Conservation (phyloP, 1,140 invertebrate species). For the Lepidurus apus region DNA sequence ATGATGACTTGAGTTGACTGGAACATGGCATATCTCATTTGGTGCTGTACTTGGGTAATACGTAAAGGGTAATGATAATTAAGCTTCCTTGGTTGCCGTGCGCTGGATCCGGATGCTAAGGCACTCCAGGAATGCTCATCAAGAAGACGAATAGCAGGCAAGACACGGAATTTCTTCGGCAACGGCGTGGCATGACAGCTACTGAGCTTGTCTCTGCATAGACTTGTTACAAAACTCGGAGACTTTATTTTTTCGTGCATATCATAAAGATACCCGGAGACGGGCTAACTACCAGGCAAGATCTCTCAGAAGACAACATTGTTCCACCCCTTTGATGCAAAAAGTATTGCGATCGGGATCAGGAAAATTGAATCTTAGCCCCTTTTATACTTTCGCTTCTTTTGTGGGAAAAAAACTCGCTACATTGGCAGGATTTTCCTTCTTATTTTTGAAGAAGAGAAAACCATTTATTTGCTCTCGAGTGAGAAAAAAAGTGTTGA, state of each 20-base stretch:
- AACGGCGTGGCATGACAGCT: background rate
- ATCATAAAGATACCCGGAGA: background rate
- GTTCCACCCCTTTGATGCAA: background rate
- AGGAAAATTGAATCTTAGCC: background rate
- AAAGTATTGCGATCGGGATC: background rate
- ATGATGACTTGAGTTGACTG: background rate
- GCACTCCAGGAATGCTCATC: background rate
- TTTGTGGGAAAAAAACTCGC: background rate
- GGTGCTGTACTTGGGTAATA: background rate
- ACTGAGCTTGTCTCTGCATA: background rate
- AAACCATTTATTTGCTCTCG: slow-evolving; percentile 15
- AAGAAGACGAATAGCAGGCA: background rate
- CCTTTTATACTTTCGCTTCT: background rate
- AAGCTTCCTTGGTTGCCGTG: background rate
- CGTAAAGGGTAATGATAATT: background rate
- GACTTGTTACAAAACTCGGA: background rate
- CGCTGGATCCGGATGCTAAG: background rate
- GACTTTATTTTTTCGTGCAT: background rate
- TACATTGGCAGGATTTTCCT: background rate
- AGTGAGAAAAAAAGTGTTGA: slow-evolving; percentile 8
- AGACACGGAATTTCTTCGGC: background rate
- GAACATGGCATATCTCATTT: background rate
- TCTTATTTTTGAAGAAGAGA: background rate
- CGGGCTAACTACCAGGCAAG: background rate
- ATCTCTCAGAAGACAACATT: background rate